Conservation (phyloP, 2,888 invertebrate species). For the Gastracanthus pulcherrimus region DNA sequence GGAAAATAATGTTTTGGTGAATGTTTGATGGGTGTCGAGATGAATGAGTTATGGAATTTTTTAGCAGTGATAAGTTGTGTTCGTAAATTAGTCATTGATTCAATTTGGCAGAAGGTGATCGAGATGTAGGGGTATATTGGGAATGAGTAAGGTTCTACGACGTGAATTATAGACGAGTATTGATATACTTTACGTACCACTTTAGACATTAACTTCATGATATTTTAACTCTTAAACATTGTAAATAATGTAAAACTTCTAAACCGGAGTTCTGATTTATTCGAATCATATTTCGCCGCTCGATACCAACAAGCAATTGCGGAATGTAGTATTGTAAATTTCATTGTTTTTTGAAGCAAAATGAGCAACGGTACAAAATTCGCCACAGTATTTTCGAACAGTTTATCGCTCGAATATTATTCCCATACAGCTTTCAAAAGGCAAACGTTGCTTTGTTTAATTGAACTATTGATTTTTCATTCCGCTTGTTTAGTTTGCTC, state of each 20-base stretch:
- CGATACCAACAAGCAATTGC: neutral
- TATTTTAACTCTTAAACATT: neutral
- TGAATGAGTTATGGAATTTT: neutral
- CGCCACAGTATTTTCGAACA: neutral
- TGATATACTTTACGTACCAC: too few relatives aligned
- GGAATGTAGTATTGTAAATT: neutral
- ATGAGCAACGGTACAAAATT: neutral
- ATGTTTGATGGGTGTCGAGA: neutral
- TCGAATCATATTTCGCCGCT: neutral
- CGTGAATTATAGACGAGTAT: too few relatives aligned
- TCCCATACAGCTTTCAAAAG: neutral
- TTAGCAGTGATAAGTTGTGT: neutral
- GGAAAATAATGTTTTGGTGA: conserved; percentile 14
- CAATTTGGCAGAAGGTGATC: neutral
- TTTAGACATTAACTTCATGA: too few relatives aligned
- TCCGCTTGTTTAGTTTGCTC: neutral
- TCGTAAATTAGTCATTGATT: neutral
- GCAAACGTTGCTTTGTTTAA: neutral
- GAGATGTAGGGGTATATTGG: neutral
- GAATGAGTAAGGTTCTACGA: too few relatives aligned
- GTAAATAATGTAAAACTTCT: neutral
- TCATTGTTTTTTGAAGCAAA: neutral
- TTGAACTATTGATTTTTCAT: conserved; percentile 8
- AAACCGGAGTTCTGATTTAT: neutral
- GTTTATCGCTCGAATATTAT: neutral